These are phyloP conservation scores for Tyria jacobaeae DNA, from an alignment of 2,888 invertebrate genomes.

Conservation along the genomic window DNA sequence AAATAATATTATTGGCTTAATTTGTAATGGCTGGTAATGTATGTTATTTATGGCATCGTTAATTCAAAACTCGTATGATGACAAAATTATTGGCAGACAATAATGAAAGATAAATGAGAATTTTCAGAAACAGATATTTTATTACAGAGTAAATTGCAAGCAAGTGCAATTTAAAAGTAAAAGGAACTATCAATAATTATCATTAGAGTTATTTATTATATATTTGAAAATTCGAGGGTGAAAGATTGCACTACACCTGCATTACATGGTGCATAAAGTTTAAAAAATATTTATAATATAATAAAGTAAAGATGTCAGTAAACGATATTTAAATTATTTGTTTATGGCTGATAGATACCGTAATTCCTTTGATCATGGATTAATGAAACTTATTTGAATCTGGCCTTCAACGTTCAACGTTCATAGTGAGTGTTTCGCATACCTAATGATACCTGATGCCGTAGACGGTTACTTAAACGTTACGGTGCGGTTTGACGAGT, in stretches of 20 bases:
- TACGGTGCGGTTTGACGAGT: neutral
- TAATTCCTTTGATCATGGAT: constrained; percentile 3
- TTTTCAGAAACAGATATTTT: neutral
- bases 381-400: neutral
- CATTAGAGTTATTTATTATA: neutral
- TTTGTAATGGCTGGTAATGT: neutral
- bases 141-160: neutral
- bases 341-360: neutral
- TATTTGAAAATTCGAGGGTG: neutral
- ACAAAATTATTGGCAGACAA: neutral
- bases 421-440: neutral
- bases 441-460: neutral
- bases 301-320: neutral
- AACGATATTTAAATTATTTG: constrained; percentile 10
- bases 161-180: neutral
- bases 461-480: neutral
- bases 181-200: no score
- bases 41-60: constrained; percentile 13
- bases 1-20: neutral
- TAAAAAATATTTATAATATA: neutral
- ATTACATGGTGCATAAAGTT: no score
- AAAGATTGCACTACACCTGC: no score
- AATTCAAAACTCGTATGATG: constrained; percentile 3
- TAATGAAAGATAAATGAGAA: constrained; percentile 3
- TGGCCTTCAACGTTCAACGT: neutral